Percentiles rank a stretch among this genome's conserved stretches.
Conservation (phyloP, 2,797 vertebrate genomes). For the Urocyon cinereoargenteus region DNA sequence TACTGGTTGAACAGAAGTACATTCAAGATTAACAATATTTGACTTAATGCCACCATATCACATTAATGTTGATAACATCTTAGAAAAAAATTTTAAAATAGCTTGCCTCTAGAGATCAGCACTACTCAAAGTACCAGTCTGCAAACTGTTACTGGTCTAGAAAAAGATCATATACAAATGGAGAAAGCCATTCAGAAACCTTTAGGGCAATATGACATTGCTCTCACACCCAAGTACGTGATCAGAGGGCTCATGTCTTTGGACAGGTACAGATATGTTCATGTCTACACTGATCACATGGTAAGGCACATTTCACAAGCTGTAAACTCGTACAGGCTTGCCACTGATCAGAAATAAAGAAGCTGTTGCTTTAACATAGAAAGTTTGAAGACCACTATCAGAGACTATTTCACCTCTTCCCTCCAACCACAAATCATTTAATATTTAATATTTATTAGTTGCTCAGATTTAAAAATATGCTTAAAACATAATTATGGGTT, state of each 20-base stretch:
- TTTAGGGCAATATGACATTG: background rate
- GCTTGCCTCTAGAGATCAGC: background rate
- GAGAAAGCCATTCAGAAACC: constrained; percentile 28
- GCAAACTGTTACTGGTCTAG: background rate
- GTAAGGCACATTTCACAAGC: background rate
- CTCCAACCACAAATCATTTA: background rate
- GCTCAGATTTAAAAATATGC: background rate
- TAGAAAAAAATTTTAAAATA: constrained; percentile 17
- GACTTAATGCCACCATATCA: background rate
- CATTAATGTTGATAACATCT: background rate
- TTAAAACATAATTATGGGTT: background rate
- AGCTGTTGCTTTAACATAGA: background rate
- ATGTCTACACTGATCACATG: background rate
- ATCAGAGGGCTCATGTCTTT: background rate
- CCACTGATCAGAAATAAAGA: constrained; percentile 31
- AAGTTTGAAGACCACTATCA: constrained; percentile 33
- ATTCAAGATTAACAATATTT: constrained; percentile 54
- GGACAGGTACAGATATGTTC: background rate
- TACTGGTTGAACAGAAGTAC: constrained; percentile 1
- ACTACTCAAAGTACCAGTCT: constrained; percentile 4
- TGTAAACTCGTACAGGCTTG: background rate
- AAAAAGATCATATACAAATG: constrained; percentile 9
- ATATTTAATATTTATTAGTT: constrained; percentile 30
- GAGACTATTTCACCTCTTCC: background rate
- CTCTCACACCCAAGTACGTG: background rate